Percentiles rank a stretch among this genome's conserved stretches.
These are phyloP conservation scores for Corvus moneduloides DNA, from an alignment of 2,113 vertebrate genomes.

Conservation along the genomic window DNA sequence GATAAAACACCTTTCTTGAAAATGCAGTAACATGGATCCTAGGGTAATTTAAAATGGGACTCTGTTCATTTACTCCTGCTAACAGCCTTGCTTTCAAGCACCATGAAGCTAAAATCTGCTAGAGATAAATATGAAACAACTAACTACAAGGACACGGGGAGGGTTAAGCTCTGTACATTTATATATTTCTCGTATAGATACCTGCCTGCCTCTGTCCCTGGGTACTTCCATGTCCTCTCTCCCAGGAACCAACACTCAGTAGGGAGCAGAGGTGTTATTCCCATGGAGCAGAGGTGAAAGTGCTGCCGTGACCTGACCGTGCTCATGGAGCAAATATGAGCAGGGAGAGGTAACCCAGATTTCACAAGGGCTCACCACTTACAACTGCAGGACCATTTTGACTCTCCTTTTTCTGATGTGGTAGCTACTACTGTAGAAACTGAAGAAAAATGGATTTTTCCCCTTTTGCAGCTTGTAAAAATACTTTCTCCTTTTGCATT, in stretches of 20 bases:
- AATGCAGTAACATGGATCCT: neutral
- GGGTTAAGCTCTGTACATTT: neutral
- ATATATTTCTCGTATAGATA: neutral
- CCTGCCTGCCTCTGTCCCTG: neutral
- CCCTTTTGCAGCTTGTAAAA: neutral
- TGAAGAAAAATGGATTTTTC: neutral
- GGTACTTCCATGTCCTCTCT: neutral
- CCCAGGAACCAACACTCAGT: neutral
- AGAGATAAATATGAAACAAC: neutral
- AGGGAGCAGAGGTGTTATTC: neutral
- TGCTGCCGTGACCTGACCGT: neutral
- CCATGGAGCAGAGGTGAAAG: neutral
- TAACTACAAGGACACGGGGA: neutral
- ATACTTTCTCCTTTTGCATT: neutral
- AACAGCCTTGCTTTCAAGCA: neutral
- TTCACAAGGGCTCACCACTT: neutral
- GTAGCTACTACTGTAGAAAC: neutral
- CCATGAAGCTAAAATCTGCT: neutral
- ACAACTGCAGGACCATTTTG: neutral
- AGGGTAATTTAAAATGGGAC: neutral
- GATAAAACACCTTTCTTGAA: neutral
- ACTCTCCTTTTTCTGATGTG: neutral
- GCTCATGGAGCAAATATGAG: neutral
- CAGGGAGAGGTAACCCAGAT: neutral
- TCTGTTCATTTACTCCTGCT: neutral